Evolutionary conservation across 1,140 invertebrate genomes (phyloP).

Genomic region (Berghia stephanieae): DNA sequence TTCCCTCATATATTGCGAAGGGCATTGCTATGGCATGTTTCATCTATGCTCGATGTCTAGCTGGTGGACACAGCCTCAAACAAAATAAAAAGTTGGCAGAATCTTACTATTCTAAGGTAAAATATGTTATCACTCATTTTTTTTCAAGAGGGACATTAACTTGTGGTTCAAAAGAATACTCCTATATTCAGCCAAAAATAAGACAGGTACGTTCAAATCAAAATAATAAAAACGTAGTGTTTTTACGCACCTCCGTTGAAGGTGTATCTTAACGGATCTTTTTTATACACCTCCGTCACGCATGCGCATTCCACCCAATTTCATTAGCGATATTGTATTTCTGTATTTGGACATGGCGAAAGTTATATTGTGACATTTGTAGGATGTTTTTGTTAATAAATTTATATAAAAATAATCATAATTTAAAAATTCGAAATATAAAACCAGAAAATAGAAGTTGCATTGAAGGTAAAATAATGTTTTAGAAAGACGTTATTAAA

Average conservation of each 20-base stretch:
- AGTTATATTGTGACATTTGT: no score
- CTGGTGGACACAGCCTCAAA: constrained; percentile 56
- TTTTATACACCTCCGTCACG: not conserved
- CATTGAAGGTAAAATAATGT: no score
- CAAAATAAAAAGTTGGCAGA: constrained; percentile 52
- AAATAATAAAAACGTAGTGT: not conserved
- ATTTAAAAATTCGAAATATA: no score
- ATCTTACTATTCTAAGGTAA: constrained; percentile 63
- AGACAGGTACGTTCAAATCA: not conserved
- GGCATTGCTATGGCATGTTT: constrained; percentile 65
- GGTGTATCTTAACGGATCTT: not conserved
- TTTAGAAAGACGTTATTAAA: no score
- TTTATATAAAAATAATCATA: no score
- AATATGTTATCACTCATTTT: not conserved
- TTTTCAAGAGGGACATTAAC: not conserved
- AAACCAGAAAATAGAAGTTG: no score
- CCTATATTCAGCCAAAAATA: not conserved
- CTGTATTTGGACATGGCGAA: no score
- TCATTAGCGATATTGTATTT: no score
- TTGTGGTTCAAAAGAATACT: not conserved
- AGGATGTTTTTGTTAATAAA: no score
- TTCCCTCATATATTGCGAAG: constrained; percentile 59
- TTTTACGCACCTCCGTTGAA: no score
- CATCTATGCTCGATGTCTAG: constrained; percentile 63
- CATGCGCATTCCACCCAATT: not conserved